Evolutionary conservation across 2,888 invertebrate genomes (phyloP), one percentile per base, ranked within the genome.

Genomic region (Conops quadrifasciatus): DNA sequence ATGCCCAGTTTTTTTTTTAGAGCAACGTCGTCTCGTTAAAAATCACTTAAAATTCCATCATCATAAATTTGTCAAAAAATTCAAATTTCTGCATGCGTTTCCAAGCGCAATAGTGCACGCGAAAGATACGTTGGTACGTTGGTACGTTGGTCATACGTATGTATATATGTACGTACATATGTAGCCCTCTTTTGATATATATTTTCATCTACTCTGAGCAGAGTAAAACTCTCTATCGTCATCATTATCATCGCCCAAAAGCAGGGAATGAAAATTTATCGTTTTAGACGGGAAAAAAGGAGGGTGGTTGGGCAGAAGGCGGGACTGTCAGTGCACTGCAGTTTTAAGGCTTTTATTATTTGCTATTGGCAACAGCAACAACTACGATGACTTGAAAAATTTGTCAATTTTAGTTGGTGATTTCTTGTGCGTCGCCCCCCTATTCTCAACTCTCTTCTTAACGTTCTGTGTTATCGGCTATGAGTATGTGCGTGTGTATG

Each of bases 21-120:
- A 62, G 72, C 28, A 28, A 74, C 80, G 75, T 78, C 80, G 75
- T 78, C 83, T 83, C 83, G 83, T 83, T 83, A 83, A 83, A 83
- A 83, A 83, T 83, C 83, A 83, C 83, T 83, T 83, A 83, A 83
- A 83, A 81, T 81, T 82, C 83, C 83, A 83, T 83, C 83, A 83
- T 83, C 83, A 83, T 83, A 83, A 83, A 83, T 83, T 83, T 83
- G 80, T 82, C 82, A 83, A 81, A 82, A 75, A 77, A 78, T 68
- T 62, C 68, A 68, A 68, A 62, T 68, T 62, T 68, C 56, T 51
- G 60, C 68, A 68, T 68, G 51, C 68, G 51, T 62, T 68, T 62
- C 45, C 59, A 28, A 49, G 67, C 24, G 24, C n/a, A n/a, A 28
- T 26, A 24, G 15, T 26, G 58, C 58, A 24, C 19, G 19, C 49